Conservation (phyloP, 2,888 invertebrate species). For the Meloe dianella region DNA sequence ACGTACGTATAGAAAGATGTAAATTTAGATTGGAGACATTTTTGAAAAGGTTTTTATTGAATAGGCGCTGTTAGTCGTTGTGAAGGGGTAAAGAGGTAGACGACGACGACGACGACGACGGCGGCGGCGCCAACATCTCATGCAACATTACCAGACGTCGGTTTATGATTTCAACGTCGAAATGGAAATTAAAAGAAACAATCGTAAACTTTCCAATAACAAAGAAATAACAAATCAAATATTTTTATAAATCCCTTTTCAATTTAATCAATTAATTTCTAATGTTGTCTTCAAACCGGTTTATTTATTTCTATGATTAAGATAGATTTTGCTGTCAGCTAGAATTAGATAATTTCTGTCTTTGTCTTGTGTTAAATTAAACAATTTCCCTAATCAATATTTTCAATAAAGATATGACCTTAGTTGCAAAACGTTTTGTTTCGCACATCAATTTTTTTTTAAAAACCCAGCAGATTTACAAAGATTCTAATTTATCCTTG, state of each 20-base stretch:
- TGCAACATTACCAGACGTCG: constrained; percentile 12
- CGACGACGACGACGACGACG: not conserved
- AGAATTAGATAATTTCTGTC: not conserved
- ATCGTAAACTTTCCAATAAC: constrained; percentile 8
- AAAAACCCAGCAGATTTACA: not conserved
- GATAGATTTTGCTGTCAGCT: not conserved
- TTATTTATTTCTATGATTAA: constrained; percentile 6
- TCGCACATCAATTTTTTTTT: no score
- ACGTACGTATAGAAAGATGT: not conserved
- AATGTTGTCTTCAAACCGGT: not conserved
- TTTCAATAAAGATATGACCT: not conserved
- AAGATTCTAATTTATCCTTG: not conserved
- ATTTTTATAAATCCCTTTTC: not conserved
- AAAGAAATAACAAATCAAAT: not conserved
- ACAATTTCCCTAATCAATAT: not conserved
- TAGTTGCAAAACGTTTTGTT: not conserved
- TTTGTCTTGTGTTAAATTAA: not conserved
- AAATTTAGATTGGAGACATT: constrained; percentile 7
- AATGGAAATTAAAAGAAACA: constrained; percentile 5
- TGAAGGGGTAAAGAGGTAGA: not conserved
- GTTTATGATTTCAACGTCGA: constrained; percentile 3
- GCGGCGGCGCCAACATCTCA: constrained; percentile 1
- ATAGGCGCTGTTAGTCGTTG: not conserved
- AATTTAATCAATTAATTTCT: not conserved
- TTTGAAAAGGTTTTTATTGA: not conserved